Evolutionary conservation across 2,888 invertebrate genomes (phyloP).

Genomic region (Hoplodrina blanda): DNA sequence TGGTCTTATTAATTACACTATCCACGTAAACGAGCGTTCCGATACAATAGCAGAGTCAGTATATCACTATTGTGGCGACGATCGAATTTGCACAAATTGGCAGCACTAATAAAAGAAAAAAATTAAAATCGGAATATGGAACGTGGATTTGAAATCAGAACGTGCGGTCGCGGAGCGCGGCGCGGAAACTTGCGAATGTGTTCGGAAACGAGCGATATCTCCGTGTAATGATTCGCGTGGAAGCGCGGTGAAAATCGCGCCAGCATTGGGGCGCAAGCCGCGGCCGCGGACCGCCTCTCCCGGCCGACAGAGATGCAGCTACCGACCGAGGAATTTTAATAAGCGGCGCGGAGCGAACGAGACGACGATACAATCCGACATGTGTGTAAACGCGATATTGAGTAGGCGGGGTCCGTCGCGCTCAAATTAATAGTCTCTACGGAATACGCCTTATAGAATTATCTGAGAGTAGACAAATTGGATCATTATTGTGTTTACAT

Average conservation of each 20-base stretch:
- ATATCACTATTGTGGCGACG: slow-evolving; percentile 71
- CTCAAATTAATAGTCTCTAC: slow-evolving; percentile 88
- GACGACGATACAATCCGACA: slow-evolving; percentile 86
- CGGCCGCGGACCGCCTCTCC: slow-evolving; percentile 82
- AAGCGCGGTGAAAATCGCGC: slow-evolving; percentile 88
- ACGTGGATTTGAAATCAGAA: slow-evolving; percentile 65
- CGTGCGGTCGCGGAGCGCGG: slow-evolving; percentile 61
- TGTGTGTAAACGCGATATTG: slow-evolving; percentile 89
- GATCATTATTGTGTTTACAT: slow-evolving; percentile 52
- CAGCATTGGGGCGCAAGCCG: slow-evolving; percentile 86
- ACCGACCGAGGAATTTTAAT: slow-evolving; percentile 89
- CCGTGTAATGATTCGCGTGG: slow-evolving; percentile 87
- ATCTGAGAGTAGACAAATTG: slow-evolving; percentile 54
- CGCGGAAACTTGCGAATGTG: slow-evolving; percentile 74
- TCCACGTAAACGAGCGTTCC: slow-evolving; percentile 65
- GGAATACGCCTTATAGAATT: slow-evolving; percentile 87
- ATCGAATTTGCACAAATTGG: slow-evolving; percentile 71
- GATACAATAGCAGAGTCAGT: slow-evolving; percentile 59
- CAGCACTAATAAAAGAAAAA: slow-evolving; percentile 63
- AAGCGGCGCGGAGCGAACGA: slow-evolving; percentile 88
- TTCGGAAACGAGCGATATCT: slow-evolving; percentile 74
- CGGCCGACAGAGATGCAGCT: slow-evolving; percentile 86
- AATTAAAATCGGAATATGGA: slow-evolving; percentile 50
- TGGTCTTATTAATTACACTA: slow-evolving; percentile 70
- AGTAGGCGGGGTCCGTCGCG: slow-evolving; percentile 89